Evolutionary conservation across 1,140 invertebrate genomes (phyloP), one percentile per base, ranked within the genome.

Genomic region (Anoplolepis gracilipes): DNA sequence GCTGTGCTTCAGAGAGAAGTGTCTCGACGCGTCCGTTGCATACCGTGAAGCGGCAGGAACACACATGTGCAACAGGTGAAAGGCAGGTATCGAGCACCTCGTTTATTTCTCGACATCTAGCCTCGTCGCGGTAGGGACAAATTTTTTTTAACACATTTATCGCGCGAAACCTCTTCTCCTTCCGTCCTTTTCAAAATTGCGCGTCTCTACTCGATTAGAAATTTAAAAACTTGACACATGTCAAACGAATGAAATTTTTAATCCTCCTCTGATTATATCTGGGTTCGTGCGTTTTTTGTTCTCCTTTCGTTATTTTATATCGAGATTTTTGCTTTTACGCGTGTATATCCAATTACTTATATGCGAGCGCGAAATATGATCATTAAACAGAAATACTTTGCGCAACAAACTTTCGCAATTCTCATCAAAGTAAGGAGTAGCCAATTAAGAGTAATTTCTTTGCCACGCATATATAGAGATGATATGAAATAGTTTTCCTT

Each of bases 51-150:
- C 65, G 81, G 61, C 30, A 76, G 78, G 67, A 77, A 89, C 82
- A 86, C 61, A 65, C 62, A 19, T 49, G 78, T 85, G 88, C 93
- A 94, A 94, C 94, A 94, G 93, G 93, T 94, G 92, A 90, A 91
- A 89, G 78, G 81, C 72, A 78, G 89, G 75, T 90, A 90, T 89
- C 69, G 82, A 90, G 77, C 73, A 82, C 25, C 67, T 86, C 73
- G 78, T 46, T 85, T 90, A 88, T 90, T 90, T 87, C 62, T 67
- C 86, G 28, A 25, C 22, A 33, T 85, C 81, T 57, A 77, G 69
- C 33, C 67, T 72, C 39, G 33, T 25, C 30, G 65, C 25, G 36
- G 10, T 36, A 55, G 59, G 67, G 59, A 88, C 77, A 85, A 85
- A 85, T 88, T 84, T 49, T 49, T 49, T 49, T 49, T 69, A 67